Evolutionary conservation across 1,140 invertebrate genomes (phyloP), one percentile per base, ranked within the genome.

Genomic region (Phthorimaea operculella): DNA sequence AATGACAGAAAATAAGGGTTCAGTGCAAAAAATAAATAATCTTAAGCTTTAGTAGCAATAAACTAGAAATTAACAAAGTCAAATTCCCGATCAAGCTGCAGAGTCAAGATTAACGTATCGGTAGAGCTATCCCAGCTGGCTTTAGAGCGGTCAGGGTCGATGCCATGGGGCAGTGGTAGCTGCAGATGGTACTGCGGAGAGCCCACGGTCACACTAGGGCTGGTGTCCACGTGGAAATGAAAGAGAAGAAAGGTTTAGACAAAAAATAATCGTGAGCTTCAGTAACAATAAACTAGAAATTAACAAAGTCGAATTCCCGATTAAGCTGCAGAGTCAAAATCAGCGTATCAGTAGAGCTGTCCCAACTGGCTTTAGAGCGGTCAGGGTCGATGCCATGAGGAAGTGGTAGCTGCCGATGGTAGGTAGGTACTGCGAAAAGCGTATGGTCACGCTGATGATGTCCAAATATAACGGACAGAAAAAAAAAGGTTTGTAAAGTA

Each of bases 61-160:
- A 12, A 42, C 92, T 87, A 95, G 86, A 94, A 96, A 85, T 96
- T 96, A 33, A 96, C 81, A 72, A 87, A 90, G 85, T 96, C 94
- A 68, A 93, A 90, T 72, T 96, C 94, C 57, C 94, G 87, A 34
- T 86, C 79, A 66, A 96, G 86, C 33, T 87, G 88, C 39, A 96
- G 77, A 15, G 90, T 93, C 11, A 96, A 83, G 59, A 89, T 87
- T 39, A 96, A 83, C 15, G 86, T 90, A 56, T 90, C 87, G 16
- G 86, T 80, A n/a, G 90, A 87, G n/a, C 76, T 62, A 72, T 94
- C 89, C 90, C 93, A 97, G 63, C 91, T 89, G 8, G 95, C 94
- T 57, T 90, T 90, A 2, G 93, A 93, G 16, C 80, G 83, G 66
- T 96, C 91, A 8, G 93, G 92, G 74, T 96, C 89, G 2, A 96